Conservation (phyloP, 2,113 vertebrate genomes). For the Glaucidium brasilianum region DNA sequence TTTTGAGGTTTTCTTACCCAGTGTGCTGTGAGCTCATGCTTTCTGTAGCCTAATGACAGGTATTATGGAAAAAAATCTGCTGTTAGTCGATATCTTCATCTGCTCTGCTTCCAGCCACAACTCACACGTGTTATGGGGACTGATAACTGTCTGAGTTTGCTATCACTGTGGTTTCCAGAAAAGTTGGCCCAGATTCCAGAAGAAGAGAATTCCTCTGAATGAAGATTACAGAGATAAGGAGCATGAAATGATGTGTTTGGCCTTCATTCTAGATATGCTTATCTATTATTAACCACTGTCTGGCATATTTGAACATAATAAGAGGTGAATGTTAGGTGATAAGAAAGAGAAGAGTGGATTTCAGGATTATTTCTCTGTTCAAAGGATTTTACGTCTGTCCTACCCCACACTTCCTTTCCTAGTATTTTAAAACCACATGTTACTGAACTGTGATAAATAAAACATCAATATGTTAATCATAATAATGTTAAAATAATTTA, state of each 20-base stretch:
- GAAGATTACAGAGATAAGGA: conserved; percentile 44
- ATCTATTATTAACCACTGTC: conserved; percentile 40
- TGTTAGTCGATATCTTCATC: neutral
- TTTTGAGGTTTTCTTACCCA: conserved; percentile 13
- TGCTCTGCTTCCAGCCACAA: conserved; percentile 32
- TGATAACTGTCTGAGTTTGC: neutral
- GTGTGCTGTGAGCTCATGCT: neutral
- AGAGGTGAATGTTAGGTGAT: conserved; percentile 29
- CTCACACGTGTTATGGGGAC: neutral
- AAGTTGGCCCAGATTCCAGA: conserved; percentile 29
- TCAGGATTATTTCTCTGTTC: conserved; percentile 45
- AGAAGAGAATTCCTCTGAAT: conserved; percentile 43
- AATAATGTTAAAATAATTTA: neutral
- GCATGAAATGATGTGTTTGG: conserved; percentile 10
- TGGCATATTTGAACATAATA: conserved; percentile 55
- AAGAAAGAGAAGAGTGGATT: conserved; percentile 42
- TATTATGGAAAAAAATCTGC: neutral
- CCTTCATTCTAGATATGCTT: neutral
- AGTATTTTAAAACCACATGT: neutral
- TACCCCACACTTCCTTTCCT: neutral
- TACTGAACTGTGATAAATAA: neutral
- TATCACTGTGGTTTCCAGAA: neutral
- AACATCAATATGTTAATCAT: neutral
- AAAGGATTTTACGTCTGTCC: neutral
- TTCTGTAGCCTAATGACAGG: conserved; percentile 22